Evolutionary conservation across 2,797 vertebrate species (phyloP).

Genomic region (Rhinogobio ventralis): DNA sequence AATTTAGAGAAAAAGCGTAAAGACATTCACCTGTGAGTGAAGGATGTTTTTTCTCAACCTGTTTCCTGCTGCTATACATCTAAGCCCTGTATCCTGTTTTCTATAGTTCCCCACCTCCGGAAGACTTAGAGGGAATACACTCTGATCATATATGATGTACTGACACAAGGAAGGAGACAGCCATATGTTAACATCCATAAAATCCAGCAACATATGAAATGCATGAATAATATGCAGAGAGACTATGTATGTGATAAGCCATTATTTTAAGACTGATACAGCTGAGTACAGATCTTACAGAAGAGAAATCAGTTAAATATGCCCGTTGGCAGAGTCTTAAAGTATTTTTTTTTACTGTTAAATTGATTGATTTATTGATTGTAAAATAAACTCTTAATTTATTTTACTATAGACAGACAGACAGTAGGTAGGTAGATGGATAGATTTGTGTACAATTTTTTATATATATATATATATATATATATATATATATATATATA

Average conservation of each 20-base stretch:
- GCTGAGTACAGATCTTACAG: background rate
- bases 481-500: too few species aligned
- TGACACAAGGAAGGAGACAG: slow-evolving; percentile 38
- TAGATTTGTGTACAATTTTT: too few species aligned
- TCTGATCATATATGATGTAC: background rate
- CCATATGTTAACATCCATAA: background rate
- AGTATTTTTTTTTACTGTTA: background rate
- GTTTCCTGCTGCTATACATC: slow-evolving; percentile 6
- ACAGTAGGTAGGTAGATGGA: too few species aligned
- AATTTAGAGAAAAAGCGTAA: slow-evolving; percentile 13
- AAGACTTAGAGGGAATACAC: slow-evolving; percentile 2
- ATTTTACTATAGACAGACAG: background rate
- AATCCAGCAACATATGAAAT: background rate
- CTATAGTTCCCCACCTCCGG: slow-evolving; percentile 47
- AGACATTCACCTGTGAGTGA: slow-evolving; percentile 33
- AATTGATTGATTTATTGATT: background rate
- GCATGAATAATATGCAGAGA: too few species aligned
- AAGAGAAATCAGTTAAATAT: background rate
- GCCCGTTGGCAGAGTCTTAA: background rate
- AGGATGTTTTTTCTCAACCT: slow-evolving; percentile 2
- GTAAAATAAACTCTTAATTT: background rate
- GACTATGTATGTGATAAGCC: background rate
- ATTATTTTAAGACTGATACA: background rate
- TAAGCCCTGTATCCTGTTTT: slow-evolving; percentile 12
- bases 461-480: too few species aligned